phyloP scores from a whole-genome alignment of 2,888 invertebrate species.

The Leptopilina myrica region DNA sequence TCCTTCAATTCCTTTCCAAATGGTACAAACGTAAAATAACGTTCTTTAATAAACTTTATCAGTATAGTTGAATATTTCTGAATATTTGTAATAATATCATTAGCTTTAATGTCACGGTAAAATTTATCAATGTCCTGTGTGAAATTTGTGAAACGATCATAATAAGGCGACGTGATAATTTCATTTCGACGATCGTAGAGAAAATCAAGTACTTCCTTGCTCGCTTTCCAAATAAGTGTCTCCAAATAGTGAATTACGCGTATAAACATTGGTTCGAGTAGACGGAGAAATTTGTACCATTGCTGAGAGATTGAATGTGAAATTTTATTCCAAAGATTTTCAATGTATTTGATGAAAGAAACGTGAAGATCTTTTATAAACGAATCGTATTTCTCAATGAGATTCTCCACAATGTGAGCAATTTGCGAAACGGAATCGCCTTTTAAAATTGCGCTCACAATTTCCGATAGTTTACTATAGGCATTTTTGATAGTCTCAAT shows the following conservation, averaged over 20 bases:
- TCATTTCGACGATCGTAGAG: constrained; percentile 88
- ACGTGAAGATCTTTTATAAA: constrained; percentile 88
- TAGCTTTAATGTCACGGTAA: constrained; percentile 86
- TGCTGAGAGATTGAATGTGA: constrained; percentile 82
- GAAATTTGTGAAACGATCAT: constrained; percentile 87
- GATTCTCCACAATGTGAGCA: constrained; percentile 82
- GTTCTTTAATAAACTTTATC: constrained; percentile 83
- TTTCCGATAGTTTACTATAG: constrained; percentile 84
- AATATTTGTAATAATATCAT: constrained; percentile 87
- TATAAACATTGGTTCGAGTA: constrained; percentile 88
- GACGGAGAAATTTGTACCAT: constrained; percentile 85
- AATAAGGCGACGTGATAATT: constrained; percentile 88
- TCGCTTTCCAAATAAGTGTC: constrained; percentile 84
- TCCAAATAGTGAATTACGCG: constrained; percentile 87
- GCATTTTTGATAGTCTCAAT: constrained; percentile 85
- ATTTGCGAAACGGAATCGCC: constrained; percentile 87
- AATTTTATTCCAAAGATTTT: constrained; percentile 85
- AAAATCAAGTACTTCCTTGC: constrained; percentile 88
- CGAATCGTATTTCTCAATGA: constrained; percentile 87
- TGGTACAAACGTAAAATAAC: constrained; percentile 83
- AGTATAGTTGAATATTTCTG: constrained; percentile 85
- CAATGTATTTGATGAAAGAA: constrained; percentile 83
- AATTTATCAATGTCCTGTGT: constrained; percentile 88
- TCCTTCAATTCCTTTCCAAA: constrained; percentile 83
- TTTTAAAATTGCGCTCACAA: constrained; percentile 83